Evolutionary conservation across 2,113 vertebrate species (phyloP), one percentile per base, ranked within the genome.

Genomic region (Oxyura jamaicensis): DNA sequence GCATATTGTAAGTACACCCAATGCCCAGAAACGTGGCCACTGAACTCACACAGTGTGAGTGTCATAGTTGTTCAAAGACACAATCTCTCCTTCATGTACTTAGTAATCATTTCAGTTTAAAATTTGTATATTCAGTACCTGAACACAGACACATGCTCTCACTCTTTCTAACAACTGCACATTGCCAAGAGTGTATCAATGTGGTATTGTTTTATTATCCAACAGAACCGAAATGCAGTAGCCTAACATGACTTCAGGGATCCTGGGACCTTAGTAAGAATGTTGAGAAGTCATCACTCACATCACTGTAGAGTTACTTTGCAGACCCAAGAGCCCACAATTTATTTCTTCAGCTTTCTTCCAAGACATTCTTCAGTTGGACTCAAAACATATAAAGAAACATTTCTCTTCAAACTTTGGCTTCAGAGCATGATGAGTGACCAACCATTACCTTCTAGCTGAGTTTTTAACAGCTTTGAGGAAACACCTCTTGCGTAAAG

Each of bases 151-250:
- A 75, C 10, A 33, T 14, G 28, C 21, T 52, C 6, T 36, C n/a
- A 36, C 46, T 28, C 48, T 39, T 28, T 29, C 36, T 29, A 77
- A 59, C 15, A 90, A 46, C 26, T 33, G 25, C 59, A 22, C 36
- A 48, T 33, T 89, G 44, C 84, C 33, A 36, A 16, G 21, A 71
- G 16, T 55, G 9, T 58, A 33, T 50, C 23, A 53, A 19, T 25
- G 10, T 53, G 10, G 11, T 55, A 15, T 3, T 86, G 63, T 19
- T 88, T 60, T 81, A 39, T 36, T 75, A 52, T 35, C 13, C 52
- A 62, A 78, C 72, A 80, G 95, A 79, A 93, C 41, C 91, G 39
- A 92, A 93, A 95, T 91, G 71, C 48, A 93, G 73, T 35, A 53
- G 94, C 41, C 28, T 72, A 72, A 71, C 8, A 41, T 2, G 6